phyloP scores from a whole-genome alignment of 92 coral and sea anemone species.

The Bergia sp. region DNA sequence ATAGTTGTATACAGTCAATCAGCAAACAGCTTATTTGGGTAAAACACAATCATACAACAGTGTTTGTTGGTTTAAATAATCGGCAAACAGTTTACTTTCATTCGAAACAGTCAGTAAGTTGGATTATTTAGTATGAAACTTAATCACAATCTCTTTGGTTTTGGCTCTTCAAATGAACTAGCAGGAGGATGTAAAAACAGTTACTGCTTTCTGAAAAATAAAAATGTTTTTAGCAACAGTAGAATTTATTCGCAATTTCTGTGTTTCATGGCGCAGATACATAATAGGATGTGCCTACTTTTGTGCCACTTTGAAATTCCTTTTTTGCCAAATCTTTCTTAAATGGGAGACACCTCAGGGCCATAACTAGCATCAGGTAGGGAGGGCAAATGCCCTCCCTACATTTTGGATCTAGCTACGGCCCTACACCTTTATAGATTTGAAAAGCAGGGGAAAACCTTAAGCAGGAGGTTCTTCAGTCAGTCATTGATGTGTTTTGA shows the following conservation, averaged over 20 bases:
- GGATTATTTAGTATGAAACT: constrained; percentile 19
- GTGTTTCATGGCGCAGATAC: constrained; percentile 26
- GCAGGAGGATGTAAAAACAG: constrained; percentile 31
- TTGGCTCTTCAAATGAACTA: constrained; percentile 20
- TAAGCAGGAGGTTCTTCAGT: constrained; percentile 10
- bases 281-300: constrained; percentile 33
- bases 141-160: constrained; percentile 28
- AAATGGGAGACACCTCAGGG: constrained; percentile 11
- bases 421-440: constrained; percentile 20
- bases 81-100: constrained; percentile 23
- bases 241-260: constrained; percentile 23
- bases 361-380: neutral
- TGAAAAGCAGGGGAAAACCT: constrained; percentile 29
- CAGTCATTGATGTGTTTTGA: constrained; percentile 11
- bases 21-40: constrained; percentile 21
- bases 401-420: constrained; percentile 8
- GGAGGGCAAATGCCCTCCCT: neutral
- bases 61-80: constrained; percentile 10
- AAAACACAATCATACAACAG: constrained; percentile 12
- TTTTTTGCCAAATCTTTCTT: constrained; percentile 15
- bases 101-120: constrained; percentile 21
- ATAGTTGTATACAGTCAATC: constrained; percentile 21
- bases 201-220: constrained; percentile 29
- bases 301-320: constrained; percentile 19
- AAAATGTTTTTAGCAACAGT: constrained; percentile 19